Base-by-base conservation (phyloP, 2,888 invertebrate species). In the Globia sparganii region DNA sequence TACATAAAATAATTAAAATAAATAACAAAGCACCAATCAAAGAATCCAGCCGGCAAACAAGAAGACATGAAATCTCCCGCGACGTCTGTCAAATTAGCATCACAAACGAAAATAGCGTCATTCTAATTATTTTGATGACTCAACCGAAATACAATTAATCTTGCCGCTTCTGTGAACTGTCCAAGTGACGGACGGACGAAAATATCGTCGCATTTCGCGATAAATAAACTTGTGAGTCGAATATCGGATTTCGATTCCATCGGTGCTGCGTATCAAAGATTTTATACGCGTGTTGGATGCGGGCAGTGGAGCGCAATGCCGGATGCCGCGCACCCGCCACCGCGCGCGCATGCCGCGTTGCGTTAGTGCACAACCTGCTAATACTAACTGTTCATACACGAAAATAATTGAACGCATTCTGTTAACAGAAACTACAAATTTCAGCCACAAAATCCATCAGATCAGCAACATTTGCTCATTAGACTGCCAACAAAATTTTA, bases 91-190 rank as follows among this genome's bases (percentile, higher is more conserved):
- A 96, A 96, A 96, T 96, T 96, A 96, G 95, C 96, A 96, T 95
- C 96, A 94, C 93, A 95, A 94, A 95, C 96, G 94, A 95, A 96
- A 96, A 96, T 96, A 96, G 96, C 96, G 95, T 95, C 95, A 96
- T 96, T 96, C 96, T 96, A 96, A 96, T 96, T 96, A 96, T 96
- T 96, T 96, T 96, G 96, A 96, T 96, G 96, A 96, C 95, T 96
- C 96, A 96, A 96, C 94, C 93, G 96, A 95, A 96, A 96, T 96
- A 96, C 96, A 96, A 96, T 96, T 96, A 96, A 96, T 96, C 96
- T 96, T 95, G 94, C 94, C 92, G 94, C 93, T 96, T 96, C 96
- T 95, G 95, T 96, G 96, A 96, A 96, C 96, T 96, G 96, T 96
- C 96, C 91, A 91, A 95, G 91, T 96, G 96, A 96, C 94, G 95